Evolutionary conservation across 30 jellyfish, hydroid and myxozoan species (phyloP).

Genomic region (Turritopsis dohrnii): DNA sequence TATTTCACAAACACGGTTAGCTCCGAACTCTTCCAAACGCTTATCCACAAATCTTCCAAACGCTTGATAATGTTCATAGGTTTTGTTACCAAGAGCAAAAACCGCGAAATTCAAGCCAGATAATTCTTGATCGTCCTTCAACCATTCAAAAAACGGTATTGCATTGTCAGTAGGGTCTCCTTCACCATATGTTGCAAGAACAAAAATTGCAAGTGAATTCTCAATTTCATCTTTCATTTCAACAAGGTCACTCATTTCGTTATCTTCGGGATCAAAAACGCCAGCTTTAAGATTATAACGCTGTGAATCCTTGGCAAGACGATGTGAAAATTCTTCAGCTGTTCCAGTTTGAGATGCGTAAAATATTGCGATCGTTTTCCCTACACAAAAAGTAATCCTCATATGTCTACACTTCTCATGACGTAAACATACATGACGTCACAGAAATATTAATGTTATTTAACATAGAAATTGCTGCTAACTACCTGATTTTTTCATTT

Average conservation of each 20-base stretch:
- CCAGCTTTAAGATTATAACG: slow-evolving; percentile 69
- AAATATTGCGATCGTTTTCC: slow-evolving; percentile 74
- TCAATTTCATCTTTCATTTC: slow-evolving; percentile 51
- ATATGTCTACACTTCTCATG: too few relatives aligned
- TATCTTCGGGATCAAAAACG: slow-evolving; percentile 94
- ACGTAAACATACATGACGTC: neutral
- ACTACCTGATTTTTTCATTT: slow-evolving; percentile 63
- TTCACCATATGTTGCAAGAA: slow-evolving; percentile 92
- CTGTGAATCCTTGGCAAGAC: slow-evolving; percentile 81
- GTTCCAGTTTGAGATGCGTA: slow-evolving; percentile 99
- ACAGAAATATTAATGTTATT: too few relatives aligned
- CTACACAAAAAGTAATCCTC: slow-evolving; percentile 27
- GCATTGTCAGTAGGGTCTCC: slow-evolving; percentile 99
- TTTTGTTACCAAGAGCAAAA: slow-evolving; percentile 92
- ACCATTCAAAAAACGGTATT: slow-evolving; percentile 77
- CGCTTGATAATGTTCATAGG: slow-evolving; percentile 87
- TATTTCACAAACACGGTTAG: slow-evolving; percentile 48
- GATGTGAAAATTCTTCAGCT: slow-evolving; percentile 85
- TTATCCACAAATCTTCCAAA: slow-evolving; percentile 81
- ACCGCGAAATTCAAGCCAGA: slow-evolving; percentile 67
- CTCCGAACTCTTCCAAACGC: slow-evolving; percentile 77
- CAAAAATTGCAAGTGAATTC: slow-evolving; percentile 58
- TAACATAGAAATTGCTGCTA: too few relatives aligned
- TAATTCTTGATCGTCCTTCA: slow-evolving; percentile 75
- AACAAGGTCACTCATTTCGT: slow-evolving; percentile 66